Base-by-base conservation (phyloP, 2,888 invertebrate genomes). In the Sinhomidia bicolor region DNA sequence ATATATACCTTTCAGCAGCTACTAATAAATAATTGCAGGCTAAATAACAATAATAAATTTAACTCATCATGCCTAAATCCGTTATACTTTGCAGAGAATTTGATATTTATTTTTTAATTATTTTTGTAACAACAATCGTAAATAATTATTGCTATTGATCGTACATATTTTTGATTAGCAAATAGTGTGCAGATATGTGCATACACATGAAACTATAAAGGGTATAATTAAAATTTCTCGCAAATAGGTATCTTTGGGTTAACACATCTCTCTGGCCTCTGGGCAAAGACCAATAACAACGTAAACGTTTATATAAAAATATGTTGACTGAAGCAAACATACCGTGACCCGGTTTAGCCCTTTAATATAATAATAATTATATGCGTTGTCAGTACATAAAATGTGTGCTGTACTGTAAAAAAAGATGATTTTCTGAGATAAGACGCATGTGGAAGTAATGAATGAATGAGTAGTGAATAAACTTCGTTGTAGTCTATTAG, bases 311-410 rank as follows among this genome's bases (percentile, higher is more conserved):
- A 17, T 26, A 23, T n/a, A 26, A 60, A 20, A 23, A 6, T 12
- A 60, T 1, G 26, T n/a, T 65, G 4, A 17, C 44, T 62, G 62
- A 62, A 62, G 32, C 62, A 62, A 32, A 62, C 71, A 71, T n/a
- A n/a, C n/a, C n/a, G n/a, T 44, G 71, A 71, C 71, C 71, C 71
- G 71, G 44, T 71, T 71, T 44, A 44, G 71, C 71, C 71, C 71
- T 20, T 71, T 71, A n/a, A n/a, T n/a, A n/a, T n/a, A n/a, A n/a
- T n/a, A n/a, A n/a, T 68, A 7, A 5, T 36, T 68, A 5, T 68
- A 14, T 17, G n/a, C 26, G 23, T 29, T 62, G 62, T 29, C 62
- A 62, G 62, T 29, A 29, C 20, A 62, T 26, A 29, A 5, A 54
- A 17, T n/a, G 36, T 36, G 7, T 36, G 3, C 3, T 36, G 36